These are phyloP conservation scores for Napeogenes sylphis DNA, from an alignment of 2,888 invertebrate genomes.

Conservation along the genomic window DNA sequence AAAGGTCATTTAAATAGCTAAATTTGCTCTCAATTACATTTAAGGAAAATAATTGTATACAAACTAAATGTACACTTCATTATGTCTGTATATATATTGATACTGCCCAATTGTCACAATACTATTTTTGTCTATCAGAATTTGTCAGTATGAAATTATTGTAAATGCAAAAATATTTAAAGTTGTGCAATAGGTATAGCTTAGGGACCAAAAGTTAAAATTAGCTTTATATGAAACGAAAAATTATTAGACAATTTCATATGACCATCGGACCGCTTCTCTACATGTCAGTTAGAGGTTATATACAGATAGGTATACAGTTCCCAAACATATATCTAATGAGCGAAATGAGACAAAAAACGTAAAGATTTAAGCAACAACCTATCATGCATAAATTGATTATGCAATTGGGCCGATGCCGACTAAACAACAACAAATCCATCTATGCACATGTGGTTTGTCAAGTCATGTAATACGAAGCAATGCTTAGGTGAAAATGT, in stretches of 20 bases:
- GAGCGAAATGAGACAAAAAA: conserved; percentile 39
- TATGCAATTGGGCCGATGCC: conserved; percentile 55
- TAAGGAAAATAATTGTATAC: too few relatives aligned
- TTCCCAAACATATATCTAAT: conserved; percentile 36
- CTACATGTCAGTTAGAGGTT: conserved; percentile 70
- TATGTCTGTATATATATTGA: too few relatives aligned
- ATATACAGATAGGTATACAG: conserved; percentile 42
- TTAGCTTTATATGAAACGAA: conserved; percentile 56
- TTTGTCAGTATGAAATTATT: too few relatives aligned
- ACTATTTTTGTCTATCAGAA: too few relatives aligned
- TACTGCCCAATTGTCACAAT: too few relatives aligned
- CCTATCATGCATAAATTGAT: conserved; percentile 54
- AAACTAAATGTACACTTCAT: too few relatives aligned
- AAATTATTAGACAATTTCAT: conserved; percentile 50
- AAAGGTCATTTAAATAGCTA: too few relatives aligned
- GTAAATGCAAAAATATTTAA: too few relatives aligned
- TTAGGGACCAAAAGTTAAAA: neutral
- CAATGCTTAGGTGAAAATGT: conserved; percentile 67
- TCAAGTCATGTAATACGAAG: conserved; percentile 66
- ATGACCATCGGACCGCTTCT: conserved; percentile 68
- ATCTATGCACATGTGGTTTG: conserved; percentile 72
- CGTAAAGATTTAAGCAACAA: conserved; percentile 38
- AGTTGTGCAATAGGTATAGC: neutral
- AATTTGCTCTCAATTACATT: too few relatives aligned
- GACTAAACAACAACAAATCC: conserved; percentile 69